Percentiles rank a stretch among this genome's conserved stretches.
These are phyloP conservation scores for Dasyornis broadbenti DNA, from an alignment of 2,113 vertebrate species.

Conservation along the genomic window DNA sequence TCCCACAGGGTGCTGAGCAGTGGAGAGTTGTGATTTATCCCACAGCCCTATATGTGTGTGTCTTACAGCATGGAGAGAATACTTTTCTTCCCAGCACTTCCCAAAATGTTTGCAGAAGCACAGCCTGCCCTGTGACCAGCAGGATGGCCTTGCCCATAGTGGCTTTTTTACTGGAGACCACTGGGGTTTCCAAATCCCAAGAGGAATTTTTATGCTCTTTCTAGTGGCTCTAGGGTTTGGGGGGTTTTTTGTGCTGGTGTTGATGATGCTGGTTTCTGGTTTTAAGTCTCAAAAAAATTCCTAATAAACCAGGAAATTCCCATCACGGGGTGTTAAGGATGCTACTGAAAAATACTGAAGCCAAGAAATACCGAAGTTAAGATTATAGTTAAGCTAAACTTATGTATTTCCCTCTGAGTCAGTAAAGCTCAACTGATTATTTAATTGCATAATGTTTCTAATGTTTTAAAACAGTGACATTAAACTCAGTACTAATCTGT, in stretches of 20 bases:
- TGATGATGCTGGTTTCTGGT: not conserved
- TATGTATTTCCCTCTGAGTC: not conserved
- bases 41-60: accelerated
- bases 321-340: accelerated
- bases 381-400: not conserved
- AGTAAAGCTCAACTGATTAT: not conserved
- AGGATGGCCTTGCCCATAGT: not conserved
- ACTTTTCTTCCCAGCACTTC: not conserved
- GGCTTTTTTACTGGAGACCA: not conserved
- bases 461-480: not conserved
- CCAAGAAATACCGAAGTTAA: not conserved
- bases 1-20: not conserved
- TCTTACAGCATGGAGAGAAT: not conserved
- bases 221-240: not conserved
- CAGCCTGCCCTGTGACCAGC: not conserved
- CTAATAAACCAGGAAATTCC: conserved; percentile 19
- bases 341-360: not conserved
- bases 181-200: not conserved
- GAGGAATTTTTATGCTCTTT: not conserved
- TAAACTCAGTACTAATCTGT: not conserved
- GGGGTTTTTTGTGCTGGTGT: not conserved
- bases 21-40: not conserved
- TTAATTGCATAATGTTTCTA: conserved; percentile 6
- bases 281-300: not conserved
- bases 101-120: not conserved